Base-by-base conservation (phyloP, 1,140 invertebrate species). In the Sipha flava region DNA sequence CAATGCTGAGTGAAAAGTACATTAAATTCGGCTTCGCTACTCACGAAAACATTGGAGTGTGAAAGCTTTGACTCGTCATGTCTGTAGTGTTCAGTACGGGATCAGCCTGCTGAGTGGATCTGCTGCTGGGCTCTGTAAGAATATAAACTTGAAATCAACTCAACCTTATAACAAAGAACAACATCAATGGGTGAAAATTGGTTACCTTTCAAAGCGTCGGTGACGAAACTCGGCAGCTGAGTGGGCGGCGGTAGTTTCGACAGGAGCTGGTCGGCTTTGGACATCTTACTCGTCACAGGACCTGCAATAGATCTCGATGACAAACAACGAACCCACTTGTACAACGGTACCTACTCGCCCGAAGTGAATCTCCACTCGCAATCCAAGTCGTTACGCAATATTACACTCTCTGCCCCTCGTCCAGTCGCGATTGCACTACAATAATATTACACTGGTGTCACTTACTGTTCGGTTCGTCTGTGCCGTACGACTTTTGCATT, bases 231-330 rank as follows among this genome's bases (percentile, higher is more conserved):
- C 1, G 87, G 87, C 16, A 88, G 80, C 16, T 85, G 85, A 49
- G 84, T 85, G 2, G 87, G 87, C 5, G 87, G 87, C 45, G 86
- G 83, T 37, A 88, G 83, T 79, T 84, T 87, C 21, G 86, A 85
- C 12, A 88, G 81, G 29, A 87, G 79, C 81, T 84, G 86, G 47
- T 77, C 52, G 6, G 52, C 52, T 43, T 40, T 77, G 0, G 49
- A 77, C 31, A 40, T 57, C 59, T 77, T 75, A 16, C 47, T 84
- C 83, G 21, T 84, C n/a, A n/a, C n/a, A 75, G 26, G 81, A 70
- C n/a, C 34, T 23, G 45, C 18, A 66, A 64, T 21, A 31, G 5
- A 66, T 43, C 37, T 21, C n/a, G n/a, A n/a, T n/a, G n/a, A n/a
- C n/a, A n/a, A n/a, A n/a, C n/a, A n/a, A n/a, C n/a, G n/a, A n/a